Base-by-base conservation (phyloP, 1,140 invertebrate species). In the Himalopsyche phryganea region DNA sequence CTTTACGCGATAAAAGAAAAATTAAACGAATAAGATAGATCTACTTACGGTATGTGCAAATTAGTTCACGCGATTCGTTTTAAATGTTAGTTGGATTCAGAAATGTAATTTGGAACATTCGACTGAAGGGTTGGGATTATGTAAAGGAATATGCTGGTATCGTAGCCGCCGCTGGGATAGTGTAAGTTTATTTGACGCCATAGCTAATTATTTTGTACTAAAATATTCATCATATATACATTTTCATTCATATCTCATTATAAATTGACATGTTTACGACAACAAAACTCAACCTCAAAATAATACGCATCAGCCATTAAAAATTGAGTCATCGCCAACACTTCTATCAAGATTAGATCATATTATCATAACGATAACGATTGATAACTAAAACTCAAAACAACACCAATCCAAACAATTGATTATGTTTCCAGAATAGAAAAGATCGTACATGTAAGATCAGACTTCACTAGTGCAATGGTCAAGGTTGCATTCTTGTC, bases 101-200 rank as follows among this genome's bases (percentile, higher is more conserved):
- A 32, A 48, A 48, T 50, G 47, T 58, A 42, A 36, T 50, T 35
- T 62, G 60, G 60, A 52, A 55, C 20, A 56, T 55, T 46, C 49
- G 60, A 7, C 23, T 62, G 11, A 47, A 52, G 36, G 60, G 60
- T 20, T 58, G 54, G 50, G 40, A 19, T 48, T 55, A 55, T 18
- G 45, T 62, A 15, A 48, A 50, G 14, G 48, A 58, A 47, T 58
- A 62, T 62, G 60, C 54, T 14, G 52, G 52, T 18, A 23, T 41
- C 18, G 60, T 50, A 11, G 60, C 55, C 23, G 49, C 50, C 9
- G 28, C 44, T 28, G 53, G 40, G 36, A 14, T 50, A 7, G 36
- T 55, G 60, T 62, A 36, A 49, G 54, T 49, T 13, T 44, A 13
- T 50, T 14, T 32, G 11, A 53, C 38, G 14, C 7, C n/a, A 6